Evolutionary conservation across 2,888 invertebrate species (phyloP), one percentile per base, ranked within the genome.

Genomic region (Parnassius glacialis): DNA sequence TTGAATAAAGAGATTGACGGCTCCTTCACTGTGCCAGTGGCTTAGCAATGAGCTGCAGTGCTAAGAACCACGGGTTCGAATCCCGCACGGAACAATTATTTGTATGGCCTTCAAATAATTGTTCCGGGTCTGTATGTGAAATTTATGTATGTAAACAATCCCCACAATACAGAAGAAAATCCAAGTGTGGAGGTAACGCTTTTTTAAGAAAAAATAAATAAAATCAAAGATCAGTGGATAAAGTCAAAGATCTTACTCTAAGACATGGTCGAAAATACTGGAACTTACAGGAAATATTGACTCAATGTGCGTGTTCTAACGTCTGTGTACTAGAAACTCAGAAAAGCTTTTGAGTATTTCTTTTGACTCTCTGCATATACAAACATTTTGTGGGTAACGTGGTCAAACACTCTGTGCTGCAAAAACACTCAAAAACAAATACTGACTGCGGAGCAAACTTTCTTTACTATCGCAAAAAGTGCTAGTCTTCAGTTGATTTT

Each of bases 231-330:
- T 59, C 51, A 55, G 62, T 47, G 59, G 59, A 51, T 25, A 62
- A 58, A 62, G 62, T 59, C 62, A 62, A 59, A 51, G 62, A 62
- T 58, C 58, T 42, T n/a, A 51, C 62, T 52, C 52, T 59, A 55
- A 62, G 62, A 62, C 59, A 62, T 54, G 50, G 58, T 62, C 62
- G 59, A 62, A 54, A 62, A 59, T 52, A 52, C 59, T 59, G 55
- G 55, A 59, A 55, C 41, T 54, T 54, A 42, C 62, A 50, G 59
- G 51, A 55, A 62, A 62, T 52, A 62, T 62, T 55, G 16, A 51
- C 62, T 51, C 59, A 51, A 58, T 50, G 58, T 58, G 58, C 58
- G 62, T 58, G 42, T 48, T 34, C 58, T 54, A 54, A 34, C 60
- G 51, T 58, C 51, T 62, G 50, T 57, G 48, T 58, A 43, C 57